Evolutionary conservation across 2,113 vertebrate genomes (phyloP).

Genomic region (Hyperoodon ampullatus): DNA sequence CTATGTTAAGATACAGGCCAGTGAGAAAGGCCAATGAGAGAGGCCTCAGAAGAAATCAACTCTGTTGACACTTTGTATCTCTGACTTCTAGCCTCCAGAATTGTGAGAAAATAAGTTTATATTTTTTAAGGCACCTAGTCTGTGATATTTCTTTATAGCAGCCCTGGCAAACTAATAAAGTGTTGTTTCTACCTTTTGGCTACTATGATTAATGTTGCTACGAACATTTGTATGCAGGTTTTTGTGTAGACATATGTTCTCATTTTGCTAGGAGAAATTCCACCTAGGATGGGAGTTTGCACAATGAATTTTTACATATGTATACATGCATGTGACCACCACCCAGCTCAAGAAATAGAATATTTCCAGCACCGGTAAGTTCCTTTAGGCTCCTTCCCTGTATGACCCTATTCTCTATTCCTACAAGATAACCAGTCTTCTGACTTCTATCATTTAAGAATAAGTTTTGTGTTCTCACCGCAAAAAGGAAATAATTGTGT

Average conservation of each 20-base stretch:
- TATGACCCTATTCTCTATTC: not conserved
- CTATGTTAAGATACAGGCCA: not conserved
- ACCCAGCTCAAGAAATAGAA: not conserved
- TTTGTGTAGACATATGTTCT: constrained; percentile 1
- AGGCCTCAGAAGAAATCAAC: not conserved
- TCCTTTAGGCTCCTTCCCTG: not conserved
- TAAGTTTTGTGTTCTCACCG: not conserved
- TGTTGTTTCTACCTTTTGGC: not conserved
- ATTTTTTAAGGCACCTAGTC: not conserved
- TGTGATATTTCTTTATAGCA: not conserved
- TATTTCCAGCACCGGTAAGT: not conserved
- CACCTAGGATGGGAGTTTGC: not conserved
- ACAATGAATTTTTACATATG: not conserved
- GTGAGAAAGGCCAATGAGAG: not conserved
- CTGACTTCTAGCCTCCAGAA: not conserved
- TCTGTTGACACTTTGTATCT: not conserved
- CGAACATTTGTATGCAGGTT: not conserved
- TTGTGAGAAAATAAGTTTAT: not conserved
- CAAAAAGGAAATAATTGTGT: not conserved
- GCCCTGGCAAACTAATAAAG: not conserved
- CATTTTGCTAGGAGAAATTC: not conserved
- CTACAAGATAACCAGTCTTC: not conserved
- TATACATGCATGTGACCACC: not conserved
- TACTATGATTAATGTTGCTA: not conserved
- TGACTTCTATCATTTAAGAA: not conserved